Evolutionary conservation across 2,888 invertebrate species (phyloP), one percentile per base, ranked within the genome.

Genomic region (Nomada fabriciana): DNA sequence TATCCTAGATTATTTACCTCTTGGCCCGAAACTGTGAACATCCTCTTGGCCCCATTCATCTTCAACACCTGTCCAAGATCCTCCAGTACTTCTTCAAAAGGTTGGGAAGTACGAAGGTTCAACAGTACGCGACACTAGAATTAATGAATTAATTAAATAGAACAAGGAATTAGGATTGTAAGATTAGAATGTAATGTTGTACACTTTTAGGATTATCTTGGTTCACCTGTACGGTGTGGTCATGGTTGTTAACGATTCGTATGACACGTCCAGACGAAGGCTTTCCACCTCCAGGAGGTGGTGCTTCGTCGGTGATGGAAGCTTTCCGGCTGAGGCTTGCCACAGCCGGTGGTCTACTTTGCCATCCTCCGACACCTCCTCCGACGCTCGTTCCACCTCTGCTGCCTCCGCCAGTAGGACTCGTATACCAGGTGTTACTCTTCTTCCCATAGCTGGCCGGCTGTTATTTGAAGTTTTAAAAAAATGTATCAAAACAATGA

Each of bases 11-110:
- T 10, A 23, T 47, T 60, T 65, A 98, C 98, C 96, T 98, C 98
- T 95, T 98, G 98, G 52, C 98, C 98, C 52, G 97, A 97, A 64
- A 98, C 97, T 47, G 98, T 98, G 94, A 97, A 98, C 97, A 98
- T 98, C 93, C 97, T 95, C 93, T 97, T 97, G 85, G 98, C 98
- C 81, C 98, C 97, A 91, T 96, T 97, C 96, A 98, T 97, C 95
- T 98, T 98, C 85, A 99, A 95, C 64, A 98, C 98, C 94, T 98
- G 97, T 63, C 98, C 98, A 91, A 99, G 95, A 94, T 99, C 98
- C 93, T 97, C 97, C 76, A 99, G 95, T 50, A 99, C 98, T 92
- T 98, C 98, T 94, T 98, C 98, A 93, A 98, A 99, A 0, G 98
- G 98, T 92, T 98, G 98, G 47, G 97, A 97, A 23, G 98, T 98